These are phyloP conservation scores for Periophthalmus modestus DNA, from an alignment of 2,113 vertebrate species.

Conservation along the genomic window DNA sequence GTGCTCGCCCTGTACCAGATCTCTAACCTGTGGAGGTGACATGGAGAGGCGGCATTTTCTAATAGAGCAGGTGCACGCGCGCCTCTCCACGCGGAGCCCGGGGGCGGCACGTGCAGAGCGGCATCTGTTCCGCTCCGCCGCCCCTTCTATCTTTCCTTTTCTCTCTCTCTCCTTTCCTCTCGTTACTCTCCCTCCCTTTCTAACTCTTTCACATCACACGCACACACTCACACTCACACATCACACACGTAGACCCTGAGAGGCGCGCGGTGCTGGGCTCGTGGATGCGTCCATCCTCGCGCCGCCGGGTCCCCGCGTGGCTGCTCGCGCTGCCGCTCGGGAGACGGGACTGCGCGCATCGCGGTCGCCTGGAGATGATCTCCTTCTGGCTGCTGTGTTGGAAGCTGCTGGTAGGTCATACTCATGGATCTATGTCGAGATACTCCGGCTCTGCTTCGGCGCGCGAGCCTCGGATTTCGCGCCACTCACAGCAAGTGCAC, in stretches of 20 bases:
- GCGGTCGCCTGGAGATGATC: slow-evolving; percentile 71
- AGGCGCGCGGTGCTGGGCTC: slow-evolving; percentile 4
- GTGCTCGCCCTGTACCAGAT: too few species aligned
- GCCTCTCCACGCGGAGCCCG: not conserved
- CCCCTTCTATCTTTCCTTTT: slow-evolving; percentile 12
- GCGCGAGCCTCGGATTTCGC: not conserved
- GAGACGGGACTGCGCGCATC: slow-evolving; percentile 55
- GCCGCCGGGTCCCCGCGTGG: slow-evolving; percentile 56
- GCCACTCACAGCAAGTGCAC: slow-evolving; percentile 1
- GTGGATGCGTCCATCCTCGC: slow-evolving; percentile 55
- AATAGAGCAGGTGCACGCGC: not conserved
- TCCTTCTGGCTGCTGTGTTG: slow-evolving; percentile 74
- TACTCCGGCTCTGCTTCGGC: slow-evolving; percentile 1
- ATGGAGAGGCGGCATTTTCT: too few species aligned
- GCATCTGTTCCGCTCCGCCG: not conserved
- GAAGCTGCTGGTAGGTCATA: slow-evolving; percentile 70
- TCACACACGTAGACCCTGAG: not conserved
- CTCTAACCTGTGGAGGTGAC: not conserved
- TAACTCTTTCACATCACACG: not conserved
- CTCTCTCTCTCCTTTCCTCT: not conserved
- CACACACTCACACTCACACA: slow-evolving; percentile 13
- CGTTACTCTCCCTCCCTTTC: not conserved
- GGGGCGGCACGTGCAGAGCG: too few species aligned
- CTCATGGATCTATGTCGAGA: not conserved
- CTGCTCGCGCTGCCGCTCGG: slow-evolving; percentile 57